These are phyloP conservation scores for Aspidiotus rigidus DNA, from an alignment of 2,888 invertebrate genomes.

Conservation along the genomic window DNA sequence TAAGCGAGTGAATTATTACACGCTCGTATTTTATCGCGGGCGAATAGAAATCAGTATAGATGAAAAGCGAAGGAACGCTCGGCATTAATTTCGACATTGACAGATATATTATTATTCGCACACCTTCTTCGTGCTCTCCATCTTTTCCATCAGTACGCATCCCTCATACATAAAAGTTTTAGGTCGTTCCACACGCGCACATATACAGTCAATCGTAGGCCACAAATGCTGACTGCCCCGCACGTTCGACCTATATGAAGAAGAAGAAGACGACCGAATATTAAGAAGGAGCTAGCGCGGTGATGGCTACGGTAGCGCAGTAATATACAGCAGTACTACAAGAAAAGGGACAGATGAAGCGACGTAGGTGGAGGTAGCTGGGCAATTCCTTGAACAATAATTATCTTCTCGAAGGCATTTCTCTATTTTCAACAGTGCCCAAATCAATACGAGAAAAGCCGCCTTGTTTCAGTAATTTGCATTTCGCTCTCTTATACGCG, in stretches of 20 bases:
- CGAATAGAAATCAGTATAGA: neutral
- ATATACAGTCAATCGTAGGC: too few species aligned
- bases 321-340: constrained; percentile 16
- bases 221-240: too few species aligned
- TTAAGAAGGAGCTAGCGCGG: constrained; percentile 13
- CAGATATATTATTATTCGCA: constrained; percentile 19
- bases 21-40: neutral
- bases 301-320: neutral
- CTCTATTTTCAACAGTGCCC: constrained; percentile 34
- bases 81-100: constrained; percentile 25
- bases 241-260: constrained; percentile 12
- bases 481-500: constrained; percentile 36
- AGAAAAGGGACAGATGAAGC: constrained; percentile 25
- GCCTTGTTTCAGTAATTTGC: constrained; percentile 37
- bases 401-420: constrained; percentile 38
- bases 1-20: too few species aligned
- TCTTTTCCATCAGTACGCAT: too few species aligned
- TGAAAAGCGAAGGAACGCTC: neutral
- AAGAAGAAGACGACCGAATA: constrained; percentile 28
- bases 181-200: too few species aligned
- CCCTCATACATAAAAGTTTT: too few species aligned
- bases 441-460: constrained; percentile 36
- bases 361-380: constrained; percentile 24
- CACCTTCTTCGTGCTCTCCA: constrained; percentile 7
- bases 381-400: constrained; percentile 38